Evolutionary conservation across 2,797 vertebrate genomes (phyloP), one percentile per base, ranked within the genome.

Genomic region (Ficedula albicollis): DNA sequence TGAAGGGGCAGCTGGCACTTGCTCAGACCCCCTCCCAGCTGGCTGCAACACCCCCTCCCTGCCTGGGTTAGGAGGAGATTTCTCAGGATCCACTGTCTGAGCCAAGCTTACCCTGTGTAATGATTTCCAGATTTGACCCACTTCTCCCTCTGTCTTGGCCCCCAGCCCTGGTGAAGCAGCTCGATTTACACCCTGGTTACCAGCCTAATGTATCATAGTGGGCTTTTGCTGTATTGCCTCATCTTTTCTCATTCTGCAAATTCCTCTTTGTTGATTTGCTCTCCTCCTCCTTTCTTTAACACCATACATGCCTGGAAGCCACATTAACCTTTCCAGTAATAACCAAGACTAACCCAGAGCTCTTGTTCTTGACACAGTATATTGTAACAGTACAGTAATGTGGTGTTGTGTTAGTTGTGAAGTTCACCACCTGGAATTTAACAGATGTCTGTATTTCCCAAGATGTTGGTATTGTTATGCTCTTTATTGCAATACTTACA

Each of bases 401-500:
- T 97, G 95, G 84, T 97, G 91, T 97, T 95, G 97, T 97, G 96
- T 97, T 96, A 96, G 94, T 96, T 96, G 97, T 97, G 96, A 85
- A 97, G 89, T 96, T 96, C 97, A 95, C 93, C 96, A 96, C 95
- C 95, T 7, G 94, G 92, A 97, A 39, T 93, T 97, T 95, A 96
- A 97, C 97, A 97, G 96, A 95, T 97, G 96, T 97, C 97, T 97
- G 97, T 97, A 97, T 97, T 97, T 97, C 97, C 97, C 97, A 97
- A 97, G 97, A 95, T 97, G 95, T 96, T 96, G 96, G 96, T 97
- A 97, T 93, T 95, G 96, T 96, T 97, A 85, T 95, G 92, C 85
- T 90, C 91, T 96, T 96, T 97, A 93, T 59, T 90, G 95, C 94
- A 62, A 41, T 89, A 83, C 84, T 82, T 90, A 78, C 36, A 73